Evolutionary conservation across 2,797 vertebrate species (phyloP), one percentile per base, ranked within the genome.

Genomic region (Brachymystax lenok): DNA sequence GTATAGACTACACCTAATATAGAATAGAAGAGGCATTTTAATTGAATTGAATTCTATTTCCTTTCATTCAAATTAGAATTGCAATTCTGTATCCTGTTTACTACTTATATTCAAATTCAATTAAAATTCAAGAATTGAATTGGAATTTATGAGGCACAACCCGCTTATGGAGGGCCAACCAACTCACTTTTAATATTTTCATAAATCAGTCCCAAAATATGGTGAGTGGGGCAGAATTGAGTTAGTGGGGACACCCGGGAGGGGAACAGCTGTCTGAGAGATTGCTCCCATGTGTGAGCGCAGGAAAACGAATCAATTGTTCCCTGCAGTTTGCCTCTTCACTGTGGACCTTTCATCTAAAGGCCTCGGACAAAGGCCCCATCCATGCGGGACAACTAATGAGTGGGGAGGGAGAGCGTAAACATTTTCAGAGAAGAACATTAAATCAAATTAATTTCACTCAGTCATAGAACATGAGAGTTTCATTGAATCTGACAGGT

Each of bases 231-330:
- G 69, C 73, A 68, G 75, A 90, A 21, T 52, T 21, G 8, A 70
- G 19, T 10, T 21, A 17, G 66, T 27, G 77, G 19, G 74, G 21
- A 10, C 83, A 87, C 80, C 87, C 88, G 33, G 16, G 82, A 89
- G 87, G 84, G 82, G 79, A 88, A 86, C 90, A 92, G 90, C 90
- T 89, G 90, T 71, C 19, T 59, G 33, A 7, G 12, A 89, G 89
- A 91, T 90, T 89, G 88, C 84, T 89, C 86, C 89, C 88, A 87
- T 84, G 87, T 90, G 89, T 81, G 85, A 89, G 86, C 21, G 66
- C 73, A 56, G 82, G 83, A 90, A 85, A 90, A 92, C 87, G 90
- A 92, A 89, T 91, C 82, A 88, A 89, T 93, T 91, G 91, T 93
- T 90, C 90, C 81, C 54, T 69, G 86, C 68, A 80, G 88, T 91